Base-by-base conservation (phyloP, 2,797 vertebrate species). In the Thunnus albacares region DNA sequence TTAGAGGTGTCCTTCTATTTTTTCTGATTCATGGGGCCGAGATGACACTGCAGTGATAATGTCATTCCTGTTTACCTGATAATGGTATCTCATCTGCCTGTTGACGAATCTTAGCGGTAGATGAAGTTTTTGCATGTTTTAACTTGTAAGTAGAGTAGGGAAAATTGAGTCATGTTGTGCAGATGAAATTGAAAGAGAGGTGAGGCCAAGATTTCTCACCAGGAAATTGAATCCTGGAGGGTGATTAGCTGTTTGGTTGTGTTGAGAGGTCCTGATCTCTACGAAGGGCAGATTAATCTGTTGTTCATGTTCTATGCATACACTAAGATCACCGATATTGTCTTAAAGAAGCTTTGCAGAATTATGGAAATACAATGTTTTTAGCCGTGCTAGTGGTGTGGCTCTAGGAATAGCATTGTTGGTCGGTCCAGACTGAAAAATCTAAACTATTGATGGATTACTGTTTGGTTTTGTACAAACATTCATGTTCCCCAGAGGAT, bases 1-100 rank as follows among this genome's bases (percentile, higher is more conserved):
- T 90, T 85, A 71, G 75, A 91, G 72, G 56, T 84, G 82, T 80
- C 66, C 78, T 86, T 82, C 67, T 83, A 47, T 49, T 64, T 76
- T 57, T 24, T 60, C 24, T 43, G 30, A 61, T 75, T 82, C 45
- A 57, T 18, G 49, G 17, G 67, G 24, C 79, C 12, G 24, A 56
- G 59, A 59, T 80, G 80, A 85, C 67, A 53, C 56, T 74, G 64
- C 64, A 74, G 49, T 30, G 8, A 57, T 33, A 28, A 57, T 70
- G 60, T 66, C 22, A n/a, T 24, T 64, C 62, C 49, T 55, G 47
- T 60, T 72, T 69, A 79, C 63, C 45, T 74, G 26, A 18, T 63
- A 49, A 68, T 49, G 43, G 3, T 52, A 41, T 60, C 45, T 63
- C 63, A 57, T 55, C 43, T 60, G 22, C 17, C 49, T 49, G 18